Percentiles rank a stretch among this genome's conserved stretches.
Evolutionary conservation across 2,797 vertebrate genomes (phyloP).

Genomic region (Antrozous pallidus): DNA sequence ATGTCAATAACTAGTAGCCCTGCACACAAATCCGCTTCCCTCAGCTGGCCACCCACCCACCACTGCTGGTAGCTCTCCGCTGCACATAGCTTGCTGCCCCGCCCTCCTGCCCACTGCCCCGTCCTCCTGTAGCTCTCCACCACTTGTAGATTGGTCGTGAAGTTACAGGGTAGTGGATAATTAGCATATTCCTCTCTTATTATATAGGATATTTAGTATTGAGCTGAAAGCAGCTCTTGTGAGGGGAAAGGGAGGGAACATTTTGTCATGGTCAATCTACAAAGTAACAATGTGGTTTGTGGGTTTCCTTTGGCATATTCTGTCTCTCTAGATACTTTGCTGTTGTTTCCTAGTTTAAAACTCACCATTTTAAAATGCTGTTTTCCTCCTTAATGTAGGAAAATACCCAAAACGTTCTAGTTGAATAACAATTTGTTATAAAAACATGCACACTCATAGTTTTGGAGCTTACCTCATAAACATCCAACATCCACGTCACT

Average conservation of each 20-base stretch:
- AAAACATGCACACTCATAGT: slow-evolving; percentile 17
- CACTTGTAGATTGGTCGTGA: no score
- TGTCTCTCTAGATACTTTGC: slow-evolving; percentile 70
- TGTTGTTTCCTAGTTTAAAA: slow-evolving; percentile 76
- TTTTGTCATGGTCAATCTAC: slow-evolving; percentile 64
- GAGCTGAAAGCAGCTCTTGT: slow-evolving; percentile 48
- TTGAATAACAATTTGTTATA: slow-evolving; percentile 49
- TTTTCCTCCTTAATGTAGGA: slow-evolving; percentile 57
- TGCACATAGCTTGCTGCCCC: no score
- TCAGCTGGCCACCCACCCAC: no score
- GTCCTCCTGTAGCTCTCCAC: no score
- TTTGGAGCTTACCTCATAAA: neutral
- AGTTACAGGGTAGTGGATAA: no score
- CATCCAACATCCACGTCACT: neutral
- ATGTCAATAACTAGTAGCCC: neutral
- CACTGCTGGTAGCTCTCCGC: no score
- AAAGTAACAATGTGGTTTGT: slow-evolving; percentile 72
- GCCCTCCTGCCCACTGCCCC: no score
- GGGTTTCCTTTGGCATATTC: slow-evolving; percentile 74
- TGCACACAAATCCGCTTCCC: no score
- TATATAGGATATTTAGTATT: neutral
- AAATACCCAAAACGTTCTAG: slow-evolving; percentile 45
- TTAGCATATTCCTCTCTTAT: no score
- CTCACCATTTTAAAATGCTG: slow-evolving; percentile 60
- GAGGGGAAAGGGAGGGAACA: slow-evolving; percentile 37